Percentiles rank a stretch among this genome's conserved stretches.
Evolutionary conservation across 2,113 vertebrate genomes (phyloP).

Genomic region (Chitala chitala): DNA sequence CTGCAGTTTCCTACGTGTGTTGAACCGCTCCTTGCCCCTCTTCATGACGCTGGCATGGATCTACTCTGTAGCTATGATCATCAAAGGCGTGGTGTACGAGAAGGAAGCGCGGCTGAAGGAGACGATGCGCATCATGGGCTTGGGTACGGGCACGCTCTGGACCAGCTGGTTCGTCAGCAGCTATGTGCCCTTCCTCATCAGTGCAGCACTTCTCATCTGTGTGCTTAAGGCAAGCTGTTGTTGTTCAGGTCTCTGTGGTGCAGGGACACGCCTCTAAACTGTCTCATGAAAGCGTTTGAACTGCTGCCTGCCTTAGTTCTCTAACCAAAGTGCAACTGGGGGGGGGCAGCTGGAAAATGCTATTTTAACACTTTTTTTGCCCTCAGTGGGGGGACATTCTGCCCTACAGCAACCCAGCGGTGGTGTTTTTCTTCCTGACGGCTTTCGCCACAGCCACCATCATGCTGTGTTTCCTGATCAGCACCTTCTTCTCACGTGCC

Average conservation of each 20-base stretch:
- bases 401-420: conserved; percentile 72
- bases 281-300: too few relatives aligned
- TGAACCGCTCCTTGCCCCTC: conserved; percentile 78
- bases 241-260: too few relatives aligned
- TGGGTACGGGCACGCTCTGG: conserved; percentile 73
- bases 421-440: conserved; percentile 77
- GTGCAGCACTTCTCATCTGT: conserved; percentile 67
- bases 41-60: conserved; percentile 90
- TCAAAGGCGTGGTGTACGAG: conserved; percentile 83
- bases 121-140: conserved; percentile 86
- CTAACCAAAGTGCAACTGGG: too few relatives aligned
- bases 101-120: conserved; percentile 83
- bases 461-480: conserved; percentile 86
- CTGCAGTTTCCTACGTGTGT: conserved; percentile 75
- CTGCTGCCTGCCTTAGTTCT: too few relatives aligned
- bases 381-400: conserved; percentile 77
- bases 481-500: conserved; percentile 76
- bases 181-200: conserved; percentile 76
- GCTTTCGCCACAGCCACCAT: conserved; percentile 83
- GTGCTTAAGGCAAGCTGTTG: conserved; percentile 70
- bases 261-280: too few relatives aligned
- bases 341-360: neutral
- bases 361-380: neutral
- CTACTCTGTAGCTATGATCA: conserved; percentile 85
- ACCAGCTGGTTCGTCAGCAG: conserved; percentile 88